Evolutionary conservation across 2,888 invertebrate species (phyloP).

Genomic region (Agrochola lychnidis): DNA sequence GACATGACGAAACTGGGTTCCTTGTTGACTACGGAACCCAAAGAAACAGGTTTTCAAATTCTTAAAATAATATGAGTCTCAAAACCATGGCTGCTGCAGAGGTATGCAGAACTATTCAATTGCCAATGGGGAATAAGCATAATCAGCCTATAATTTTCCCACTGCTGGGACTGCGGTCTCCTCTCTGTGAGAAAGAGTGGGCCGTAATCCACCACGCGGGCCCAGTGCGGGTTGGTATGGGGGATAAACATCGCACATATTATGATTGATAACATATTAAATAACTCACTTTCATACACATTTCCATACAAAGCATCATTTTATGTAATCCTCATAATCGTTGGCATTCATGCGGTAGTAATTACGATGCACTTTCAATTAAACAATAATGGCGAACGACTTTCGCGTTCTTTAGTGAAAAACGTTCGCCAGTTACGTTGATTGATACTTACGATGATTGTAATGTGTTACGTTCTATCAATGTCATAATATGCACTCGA

Average conservation of each 20-base stretch:
- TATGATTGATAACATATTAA: slow-evolving; percentile 22
- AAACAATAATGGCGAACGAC: slow-evolving; percentile 46
- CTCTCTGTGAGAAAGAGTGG: too few relatives aligned
- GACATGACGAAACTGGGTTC: too few relatives aligned
- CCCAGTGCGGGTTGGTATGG: too few relatives aligned
- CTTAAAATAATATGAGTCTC: too few relatives aligned
- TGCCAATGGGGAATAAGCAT: not conserved
- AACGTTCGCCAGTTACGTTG: slow-evolving; percentile 16
- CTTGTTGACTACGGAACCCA: too few relatives aligned
- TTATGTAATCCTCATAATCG: slow-evolving; percentile 51
- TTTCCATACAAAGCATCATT: slow-evolving; percentile 31
- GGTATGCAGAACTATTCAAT: not conserved
- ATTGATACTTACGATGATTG: slow-evolving; percentile 27
- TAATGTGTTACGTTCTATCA: slow-evolving; percentile 2
- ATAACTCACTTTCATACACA: slow-evolving; percentile 42
- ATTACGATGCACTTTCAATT: slow-evolving; percentile 60
- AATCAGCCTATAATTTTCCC: too few relatives aligned
- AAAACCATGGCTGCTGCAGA: not conserved
- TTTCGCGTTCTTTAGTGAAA: slow-evolving; percentile 43
- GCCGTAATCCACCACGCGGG: too few relatives aligned
- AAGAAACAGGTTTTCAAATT: too few relatives aligned
- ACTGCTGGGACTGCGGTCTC: too few relatives aligned
- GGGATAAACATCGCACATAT: not conserved
- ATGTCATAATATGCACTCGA: not conserved
- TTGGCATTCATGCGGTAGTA: slow-evolving; percentile 50